Evolutionary conservation across 92 coral and sea anemone species (phyloP), one percentile per base, ranked within the genome.

Genomic region (Siderastrea radians): DNA sequence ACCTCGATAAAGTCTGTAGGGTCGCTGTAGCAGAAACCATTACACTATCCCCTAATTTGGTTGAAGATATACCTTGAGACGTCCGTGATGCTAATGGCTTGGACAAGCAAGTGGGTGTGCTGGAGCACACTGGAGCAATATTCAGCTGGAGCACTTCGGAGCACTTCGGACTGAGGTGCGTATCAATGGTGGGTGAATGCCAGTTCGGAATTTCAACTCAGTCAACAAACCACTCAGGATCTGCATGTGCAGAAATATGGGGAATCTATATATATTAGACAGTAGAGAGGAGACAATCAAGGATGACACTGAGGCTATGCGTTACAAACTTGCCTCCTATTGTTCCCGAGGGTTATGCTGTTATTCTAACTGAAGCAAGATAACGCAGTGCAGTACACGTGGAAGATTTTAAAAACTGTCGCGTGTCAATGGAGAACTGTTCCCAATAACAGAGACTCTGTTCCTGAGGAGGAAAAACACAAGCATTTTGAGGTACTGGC

Each of bases 81-180:
- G 26, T 58, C 7, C 83, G 7, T 62, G 75, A 5, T 47, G 60
- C 10, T 2, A 43, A 12, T 79, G 79, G 19, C 63, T 15, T 50
- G 2, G 48, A 78, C 13, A 49, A 68, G 9, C 49, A 7, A 8
- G 49, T 55, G 26, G 49, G 85, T 1, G 77, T 86, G 46, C 50
- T 86, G 54, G 90, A 78, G 38, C 77, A 86, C 11, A 66, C 49
- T 6, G 77, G 90, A 78, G 17, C 51, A 86, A 61, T 86, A 78
- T 53, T 61, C 47, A 1, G 78, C 85, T 5, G 90, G 90, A 51
- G 38, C 38, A 26, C 38, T 26, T 26, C 38, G 38, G 38, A 26
- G 53, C 43, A 15, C 55, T 86, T 15, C 44, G 76, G 47, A 79
- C 76, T 45, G 60, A 71, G 57, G 90, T 78, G 7, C 65, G 57